phyloP scores from a whole-genome alignment of 2,888 invertebrate species.

The Eupithecia exiguata region DNA sequence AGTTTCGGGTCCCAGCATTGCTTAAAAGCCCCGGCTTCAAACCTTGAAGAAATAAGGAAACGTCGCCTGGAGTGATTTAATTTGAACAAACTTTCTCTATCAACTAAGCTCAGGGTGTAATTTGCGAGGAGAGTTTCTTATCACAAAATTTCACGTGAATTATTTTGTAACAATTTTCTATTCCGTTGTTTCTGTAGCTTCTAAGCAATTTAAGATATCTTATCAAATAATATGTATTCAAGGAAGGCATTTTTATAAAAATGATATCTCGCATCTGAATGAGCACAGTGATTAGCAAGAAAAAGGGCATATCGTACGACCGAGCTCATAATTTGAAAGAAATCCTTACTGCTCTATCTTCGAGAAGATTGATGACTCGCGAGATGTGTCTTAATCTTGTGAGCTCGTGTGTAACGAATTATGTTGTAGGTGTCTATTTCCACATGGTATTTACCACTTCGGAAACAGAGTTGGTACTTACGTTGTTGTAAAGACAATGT shows the following conservation, averaged over 20 bases:
- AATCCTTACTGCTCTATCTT: conserved; percentile 26
- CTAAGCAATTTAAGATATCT: neutral
- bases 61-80: conserved; percentile 76
- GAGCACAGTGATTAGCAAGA: conserved; percentile 21
- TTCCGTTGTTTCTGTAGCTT: conserved; percentile 60
- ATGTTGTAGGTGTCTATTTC: conserved; percentile 25
- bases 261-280: conserved; percentile 11
- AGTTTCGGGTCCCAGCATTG: conserved; percentile 55
- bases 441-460: neutral
- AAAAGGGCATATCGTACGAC: conserved; percentile 32
- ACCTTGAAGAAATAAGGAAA: conserved; percentile 69
- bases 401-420: conserved; percentile 34
- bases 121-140: conserved; percentile 80
- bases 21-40: conserved; percentile 55
- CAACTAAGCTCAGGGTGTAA: conserved; percentile 79
- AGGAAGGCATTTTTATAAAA: neutral
- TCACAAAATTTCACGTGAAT: conserved; percentile 81
- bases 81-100: conserved; percentile 79
- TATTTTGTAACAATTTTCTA: conserved; percentile 76
- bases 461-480: neutral
- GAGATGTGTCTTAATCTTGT: conserved; percentile 37
- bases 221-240: neutral
- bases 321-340: conserved; percentile 38
- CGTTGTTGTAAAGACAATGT: neutral
- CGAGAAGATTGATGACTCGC: conserved; percentile 37